These are phyloP conservation scores for Mesorhabditis sp. DNA, from an alignment of 2,888 invertebrate species.

Conservation along the genomic window DNA sequence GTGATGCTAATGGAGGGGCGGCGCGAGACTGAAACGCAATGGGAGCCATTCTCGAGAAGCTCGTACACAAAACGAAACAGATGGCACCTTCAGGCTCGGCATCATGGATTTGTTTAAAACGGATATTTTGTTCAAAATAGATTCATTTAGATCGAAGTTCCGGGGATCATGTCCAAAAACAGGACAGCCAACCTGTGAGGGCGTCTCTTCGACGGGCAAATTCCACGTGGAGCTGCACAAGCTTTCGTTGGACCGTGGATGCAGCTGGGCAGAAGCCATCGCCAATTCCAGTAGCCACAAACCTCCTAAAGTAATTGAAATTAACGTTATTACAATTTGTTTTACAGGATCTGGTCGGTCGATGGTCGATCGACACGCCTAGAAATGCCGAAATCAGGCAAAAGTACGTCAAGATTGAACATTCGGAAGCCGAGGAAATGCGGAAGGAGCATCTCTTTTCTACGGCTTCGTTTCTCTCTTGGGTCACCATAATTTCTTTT, in stretches of 20 bases:
- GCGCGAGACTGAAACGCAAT: too few species aligned
- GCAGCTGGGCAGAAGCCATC: slow-evolving; percentile 79
- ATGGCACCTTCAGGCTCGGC: slow-evolving; percentile 91
- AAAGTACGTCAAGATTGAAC: slow-evolving; percentile 76
- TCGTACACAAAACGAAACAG: slow-evolving; percentile 86
- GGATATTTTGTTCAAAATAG: background rate
- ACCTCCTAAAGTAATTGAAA: slow-evolving; percentile 7
- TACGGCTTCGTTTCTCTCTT: too few species aligned
- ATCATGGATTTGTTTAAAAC: slow-evolving; percentile 67
- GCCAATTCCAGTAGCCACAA: slow-evolving; percentile 67
- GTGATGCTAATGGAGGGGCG: too few species aligned
- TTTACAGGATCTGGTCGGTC: slow-evolving; percentile 73
- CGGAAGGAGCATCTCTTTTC: slow-evolving; percentile 70
- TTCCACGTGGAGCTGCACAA: slow-evolving; percentile 81
- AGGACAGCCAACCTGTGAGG: slow-evolving; percentile 79
- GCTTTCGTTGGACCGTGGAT: slow-evolving; percentile 84
- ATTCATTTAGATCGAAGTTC: slow-evolving; percentile 69
- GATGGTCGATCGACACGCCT: slow-evolving; percentile 73
- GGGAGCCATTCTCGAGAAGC: slow-evolving; percentile 74
- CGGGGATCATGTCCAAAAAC: slow-evolving; percentile 79
- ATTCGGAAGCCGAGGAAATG: slow-evolving; percentile 76
- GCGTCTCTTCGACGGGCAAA: slow-evolving; percentile 71
- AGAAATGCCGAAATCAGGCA: slow-evolving; percentile 75
- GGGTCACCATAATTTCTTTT: too few species aligned
- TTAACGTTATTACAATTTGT: background rate